Evolutionary conservation across 1,140 invertebrate genomes (phyloP), one percentile per base, ranked within the genome.

Genomic region (Chionoecetes opilio): DNA sequence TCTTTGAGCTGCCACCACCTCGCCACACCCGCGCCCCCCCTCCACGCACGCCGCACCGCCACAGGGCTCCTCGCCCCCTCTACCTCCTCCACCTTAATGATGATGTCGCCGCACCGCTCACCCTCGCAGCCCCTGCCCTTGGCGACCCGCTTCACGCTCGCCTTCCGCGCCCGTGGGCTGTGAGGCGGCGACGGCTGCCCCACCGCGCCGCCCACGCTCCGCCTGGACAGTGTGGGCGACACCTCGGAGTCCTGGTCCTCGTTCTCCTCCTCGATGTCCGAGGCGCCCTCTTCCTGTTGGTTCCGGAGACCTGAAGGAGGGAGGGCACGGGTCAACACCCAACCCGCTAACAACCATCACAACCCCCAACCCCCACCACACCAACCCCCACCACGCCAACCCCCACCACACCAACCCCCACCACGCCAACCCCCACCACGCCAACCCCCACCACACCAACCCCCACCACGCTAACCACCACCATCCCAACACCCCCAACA

Each of bases 11-110:
- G 29, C 34, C 75, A 0, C 9, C 82, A 29, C 21, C 41, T 32
- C 38, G 0, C 41, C 88, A 8, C 88, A 31, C 9, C 88, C 21
- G 3, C 32, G 5, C 26, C 31, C 41, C 31, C 88, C 2, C 29
- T 38, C 46, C 8, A 34, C 14, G 37, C 91, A 29, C 31, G 35
- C 82, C 26, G n/a, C 37, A 9, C 31, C 75, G 14, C 37, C 32
- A 32, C n/a, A 34, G 6, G 29, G 17, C 91, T 9, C 38, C 82
- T 88, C 82, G 2, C 35, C 87, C 85, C 34, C 29, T 82, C 91
- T 75, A 94, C 93, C 0, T 94, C 93, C 87, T 94, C 93, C 37
- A 94, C 93, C 32, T 35, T 94, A 34, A 94, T 94, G 86, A 94
- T 84, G 88, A 94, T 91, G n/a, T 84, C 87, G 0, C 86, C 93